Conservation (phyloP, 1,140 invertebrate genomes). For the Lasaia peninsularis region DNA sequence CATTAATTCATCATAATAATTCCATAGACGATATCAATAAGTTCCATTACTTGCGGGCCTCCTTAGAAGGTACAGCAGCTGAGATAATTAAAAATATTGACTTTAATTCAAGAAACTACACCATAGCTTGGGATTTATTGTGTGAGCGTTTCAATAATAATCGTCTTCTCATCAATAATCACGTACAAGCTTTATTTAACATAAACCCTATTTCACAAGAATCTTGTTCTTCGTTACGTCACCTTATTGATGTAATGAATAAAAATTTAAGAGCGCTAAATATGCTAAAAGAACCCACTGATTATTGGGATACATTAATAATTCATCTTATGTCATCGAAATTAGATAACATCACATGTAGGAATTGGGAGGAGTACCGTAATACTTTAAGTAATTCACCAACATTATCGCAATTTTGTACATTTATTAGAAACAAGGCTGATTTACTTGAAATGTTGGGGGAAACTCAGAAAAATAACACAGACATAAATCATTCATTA, state of each 20-base stretch:
- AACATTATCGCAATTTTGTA: constrained; percentile 19
- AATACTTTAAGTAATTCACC: constrained; percentile 21
- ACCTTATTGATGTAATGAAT: constrained; percentile 36
- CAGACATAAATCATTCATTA: constrained; percentile 14
- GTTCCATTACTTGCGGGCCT: too few species aligned
- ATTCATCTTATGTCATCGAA: constrained; percentile 30
- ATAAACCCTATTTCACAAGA: constrained; percentile 27
- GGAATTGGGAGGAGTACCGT: constrained; percentile 24
- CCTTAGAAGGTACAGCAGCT: constrained; percentile 2
- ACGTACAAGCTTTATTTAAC: constrained; percentile 32
- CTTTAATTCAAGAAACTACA: constrained; percentile 8
- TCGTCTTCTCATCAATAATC: constrained; percentile 30
- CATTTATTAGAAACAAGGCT: constrained; percentile 23
- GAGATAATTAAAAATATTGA: constrained; percentile 10
- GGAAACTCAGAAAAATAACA: constrained; percentile 11
- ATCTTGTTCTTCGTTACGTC: constrained; percentile 31
- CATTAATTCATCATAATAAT: constrained; percentile 12
- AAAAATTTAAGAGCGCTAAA: constrained; percentile 36
- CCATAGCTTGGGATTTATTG: constrained; percentile 29
- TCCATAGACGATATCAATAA: constrained; percentile 10
- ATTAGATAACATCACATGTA: constrained; percentile 20
- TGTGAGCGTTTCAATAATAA: constrained; percentile 34
- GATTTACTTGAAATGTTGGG: constrained; percentile 23
- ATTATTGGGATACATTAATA: constrained; percentile 35
- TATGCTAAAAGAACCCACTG: constrained; percentile 31